Base-by-base conservation (phyloP, 2,888 invertebrate genomes). In the Protonemura montana region DNA sequence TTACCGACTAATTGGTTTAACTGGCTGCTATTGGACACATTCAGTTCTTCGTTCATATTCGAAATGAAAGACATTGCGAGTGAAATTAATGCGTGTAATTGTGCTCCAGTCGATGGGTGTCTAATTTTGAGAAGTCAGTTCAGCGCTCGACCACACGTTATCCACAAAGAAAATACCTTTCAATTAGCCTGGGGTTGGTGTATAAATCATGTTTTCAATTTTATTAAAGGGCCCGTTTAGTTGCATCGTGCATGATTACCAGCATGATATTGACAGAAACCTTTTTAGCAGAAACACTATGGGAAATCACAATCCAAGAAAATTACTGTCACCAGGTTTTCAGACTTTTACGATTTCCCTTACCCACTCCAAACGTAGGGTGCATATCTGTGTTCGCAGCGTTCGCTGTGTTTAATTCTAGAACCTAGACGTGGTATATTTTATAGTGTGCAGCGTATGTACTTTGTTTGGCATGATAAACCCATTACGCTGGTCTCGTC, bases 401-500 rank as follows among this genome's bases (percentile, higher is more conserved):
- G 59, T 59, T 35, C 59, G 59, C 35, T 35, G 35, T 35, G 35
- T 35, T 35, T 35, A 10, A 35, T 35, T 35, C 35, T 35, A 3
- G 35, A 35, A 6, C 10, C 35, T 35, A 10, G 3, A 6, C 59
- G 59, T 21, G 59, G 59, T 59, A 59, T 81, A 30, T 81, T 81
- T 30, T 81, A 81, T 81, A n/a, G 28, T 30, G 28, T 81, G 81
- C 84, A 41, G 13, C 41, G 83, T 35, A 82, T 83, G 84, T 84
- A 84, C 84, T 84, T 84, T 28, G 84, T 76, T 84, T 84, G 84
- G 84, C 84, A 84, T 84, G 84, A 84, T 84, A 76, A 84, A 84
- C 84, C 76, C 84, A 84, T 84, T 84, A 84, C 42, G 76, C 59
- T 21, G 30, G 7, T 81, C 76, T 5, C 35, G 25, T 28, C 42